Evolutionary conservation across 2,113 vertebrate species (phyloP), one percentile per base, ranked within the genome.

Genomic region (Polypterus bichir): DNA sequence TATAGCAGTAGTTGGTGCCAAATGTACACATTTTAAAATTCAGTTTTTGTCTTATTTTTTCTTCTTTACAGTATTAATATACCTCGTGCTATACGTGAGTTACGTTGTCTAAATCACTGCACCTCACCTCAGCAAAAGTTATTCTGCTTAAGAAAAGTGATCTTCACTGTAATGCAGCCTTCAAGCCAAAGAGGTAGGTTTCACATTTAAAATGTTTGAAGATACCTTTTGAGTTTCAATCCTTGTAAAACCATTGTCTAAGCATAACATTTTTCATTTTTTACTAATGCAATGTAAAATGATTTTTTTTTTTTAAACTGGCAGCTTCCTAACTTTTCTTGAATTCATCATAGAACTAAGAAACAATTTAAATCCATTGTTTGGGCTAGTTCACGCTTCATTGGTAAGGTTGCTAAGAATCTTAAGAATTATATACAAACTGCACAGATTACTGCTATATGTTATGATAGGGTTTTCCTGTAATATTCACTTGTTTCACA

Each of bases 91-190:
- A 98, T 96, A 76, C 73, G 93, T 66, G 91, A 96, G 62, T 81
- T 99, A 77, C 85, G 83, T 66, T 89, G 91, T 68, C 78, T 98
- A 74, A 97, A 97, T 81, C 86, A 74, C 64, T 92, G 91, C 62
- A 92, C 88, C 1, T 93, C 93, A 4, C 95, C 92, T 0, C 92
- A 92, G 65, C 92, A 97, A 82, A 99, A 99, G 70, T 75, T 98
- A 61, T 78, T 92, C 4, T 97, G 95, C 66, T 80, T 99, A 52
- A 74, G 85, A 9, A 88, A 84, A 74, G 94, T 94, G 62, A 78
- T 89, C 1, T 83, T 91, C 74, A 84, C 86, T 1, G 88, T 96
- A 54, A 92, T 91, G 53, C 92, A 93, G 62, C 89, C 87, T 5
- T 85, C 91, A 4, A 82, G 82, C 74, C 84, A 83, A 74, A 85